Evolutionary conservation across 2,797 vertebrate species (phyloP).

Genomic region (Myripristis murdjan): DNA sequence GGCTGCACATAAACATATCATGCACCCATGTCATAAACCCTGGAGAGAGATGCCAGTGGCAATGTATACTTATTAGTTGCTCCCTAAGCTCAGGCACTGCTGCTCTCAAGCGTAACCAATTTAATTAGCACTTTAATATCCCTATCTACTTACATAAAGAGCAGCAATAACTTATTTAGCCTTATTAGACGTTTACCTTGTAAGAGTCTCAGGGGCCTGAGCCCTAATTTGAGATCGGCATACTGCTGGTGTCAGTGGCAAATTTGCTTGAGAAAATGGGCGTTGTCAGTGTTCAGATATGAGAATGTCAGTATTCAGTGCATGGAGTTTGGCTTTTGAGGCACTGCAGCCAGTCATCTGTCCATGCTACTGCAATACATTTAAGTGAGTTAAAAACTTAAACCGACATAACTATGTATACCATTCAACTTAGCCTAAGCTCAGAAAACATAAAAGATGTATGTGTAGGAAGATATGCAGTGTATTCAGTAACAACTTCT

Average conservation of each 20-base stretch:
- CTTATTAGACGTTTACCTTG: conserved; percentile 75
- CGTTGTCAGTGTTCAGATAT: background rate
- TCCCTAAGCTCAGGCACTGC: conserved; percentile 53
- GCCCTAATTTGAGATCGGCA: conserved; percentile 65
- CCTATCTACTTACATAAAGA: conserved; percentile 67
- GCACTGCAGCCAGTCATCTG: conserved; percentile 23
- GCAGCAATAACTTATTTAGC: conserved; percentile 76
- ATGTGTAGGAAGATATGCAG: too few relatives aligned
- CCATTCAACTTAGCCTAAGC: too few relatives aligned
- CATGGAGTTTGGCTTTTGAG: conserved; percentile 8
- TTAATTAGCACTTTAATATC: conserved; percentile 78
- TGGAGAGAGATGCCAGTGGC: conserved; percentile 37
- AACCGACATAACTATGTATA: background rate
- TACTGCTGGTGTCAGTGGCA: conserved; percentile 55
- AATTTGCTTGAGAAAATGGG: conserved; percentile 36
- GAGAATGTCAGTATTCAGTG: background rate
- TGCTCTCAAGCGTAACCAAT: conserved; percentile 68
- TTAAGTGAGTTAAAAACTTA: background rate
- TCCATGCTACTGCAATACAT: conserved; percentile 2
- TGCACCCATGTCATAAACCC: conserved; percentile 37
- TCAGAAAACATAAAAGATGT: too few relatives aligned
- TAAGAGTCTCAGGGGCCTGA: conserved; percentile 62
- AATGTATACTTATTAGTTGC: conserved; percentile 44
- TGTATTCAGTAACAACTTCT: too few relatives aligned
- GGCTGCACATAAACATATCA: conserved; percentile 24